Evolutionary conservation across 2,888 invertebrate genomes (phyloP), one percentile per base, ranked within the genome.

Genomic region (Quadriops clusia): DNA sequence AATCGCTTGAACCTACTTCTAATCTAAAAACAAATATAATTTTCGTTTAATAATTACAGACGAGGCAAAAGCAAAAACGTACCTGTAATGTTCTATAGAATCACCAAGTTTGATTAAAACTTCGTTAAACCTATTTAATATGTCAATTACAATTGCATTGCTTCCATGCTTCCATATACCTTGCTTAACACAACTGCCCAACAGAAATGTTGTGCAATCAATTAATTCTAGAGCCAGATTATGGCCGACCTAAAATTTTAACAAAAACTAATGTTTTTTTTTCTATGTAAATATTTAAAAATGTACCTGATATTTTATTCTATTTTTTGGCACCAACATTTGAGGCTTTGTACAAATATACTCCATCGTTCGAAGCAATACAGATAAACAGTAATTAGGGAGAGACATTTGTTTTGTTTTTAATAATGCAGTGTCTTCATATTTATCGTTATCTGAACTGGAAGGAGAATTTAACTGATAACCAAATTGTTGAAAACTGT

Each of bases 71-170:
- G 5, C 29, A 8, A 23, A 33, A 21, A 49, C 17, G 34, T 42
- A 68, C 72, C 68, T 64, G 44, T 66, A 70, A 50, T 68, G 67
- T 36, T 60, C 61, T 20, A 74, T 44, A 21, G 69, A 52, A 34
- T 73, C 74, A 8, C 74, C 76, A 36, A 73, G 50, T 39, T 68
- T 54, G n/a, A 68, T 58, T 53, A 77, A 64, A 5, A 64, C 54
- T 54, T 67, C 65, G 40, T 67, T 67, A 23, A 69, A 61, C 43
- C 67, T 66, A 36, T 67, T 67, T 9, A 67, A 56, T 33, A 70
- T 60, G 28, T 66, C 64, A 36, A 64, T 53, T 30, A 64, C 57
- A 2, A 58, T 60, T 45, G 64, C 62, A 24, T 61, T 58, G 20
- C 49, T 53, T 30, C 64, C 63, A 16, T 65, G 60, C 18, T 58